Evolutionary conservation across 2,113 vertebrate species (phyloP), one percentile per base, ranked within the genome.

Genomic region (Chionodraco myersi): DNA sequence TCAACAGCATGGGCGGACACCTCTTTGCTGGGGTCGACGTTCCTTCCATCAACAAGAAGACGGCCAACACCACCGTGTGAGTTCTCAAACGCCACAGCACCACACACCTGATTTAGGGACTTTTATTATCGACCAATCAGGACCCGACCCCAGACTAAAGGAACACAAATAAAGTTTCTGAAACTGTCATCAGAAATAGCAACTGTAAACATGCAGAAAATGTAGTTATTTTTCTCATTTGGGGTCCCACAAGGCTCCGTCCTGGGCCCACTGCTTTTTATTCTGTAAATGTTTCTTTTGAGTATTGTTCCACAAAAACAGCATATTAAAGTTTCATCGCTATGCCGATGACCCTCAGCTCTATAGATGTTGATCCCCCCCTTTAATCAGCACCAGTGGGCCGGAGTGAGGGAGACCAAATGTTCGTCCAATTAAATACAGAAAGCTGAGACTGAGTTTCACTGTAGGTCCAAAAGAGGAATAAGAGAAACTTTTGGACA

Each of bases 1-100:
- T 91, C 79, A 97, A 97, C 56, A 30, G 95, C 91, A 96, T 97
- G 96, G 96, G 97, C 0, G 96, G 96, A 1, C 96, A 97, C 82
- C 0, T 97, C 0, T 96, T 97, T 0, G 93, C 95, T 0, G 87
- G 89, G 0, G 0, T 96, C 0, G 96, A 97, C 13, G 0, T 97
- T 4, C 96, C 95, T 0, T 93, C 87, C 14, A 78, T 98, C 75
- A 95, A 97, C 89, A 76, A 64, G n/a, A 77, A 77, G 0, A 57
- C 88, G 0, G 82, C 51, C 48, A 67, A 67, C 75, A 92, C 0
- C 57, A 66, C 84, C 0, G 45, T 56, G 91, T 92, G 67, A 91
- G 88, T 78, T n/a, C 54, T 1, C 8, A 10, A 51, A 8, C 10
- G 4, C 10, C 9, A 15, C 7, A 6, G 61, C 5, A 21, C 62